Conservation (phyloP, 2,797 vertebrate species). For the Novumbra hubbsi region DNA sequence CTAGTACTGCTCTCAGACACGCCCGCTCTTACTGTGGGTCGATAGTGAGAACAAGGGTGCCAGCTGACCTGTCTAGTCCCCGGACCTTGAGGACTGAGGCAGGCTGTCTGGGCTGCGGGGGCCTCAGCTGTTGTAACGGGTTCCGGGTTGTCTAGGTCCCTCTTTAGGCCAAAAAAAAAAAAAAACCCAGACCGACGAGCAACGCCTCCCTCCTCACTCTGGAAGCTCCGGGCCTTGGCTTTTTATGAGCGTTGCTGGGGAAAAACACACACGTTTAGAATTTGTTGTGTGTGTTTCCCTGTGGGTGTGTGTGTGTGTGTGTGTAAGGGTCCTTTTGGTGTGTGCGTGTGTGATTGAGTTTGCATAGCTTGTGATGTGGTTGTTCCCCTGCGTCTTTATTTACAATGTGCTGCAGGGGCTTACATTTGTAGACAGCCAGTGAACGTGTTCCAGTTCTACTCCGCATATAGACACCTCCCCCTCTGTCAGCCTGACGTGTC, state of each 20-base stretch:
- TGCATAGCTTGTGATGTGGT: conserved; percentile 12
- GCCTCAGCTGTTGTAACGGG: conserved; percentile 41
- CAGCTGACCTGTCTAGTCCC: conserved; percentile 24
- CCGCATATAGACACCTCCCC: not conserved
- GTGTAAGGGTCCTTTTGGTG: not conserved
- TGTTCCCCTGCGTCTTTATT: not conserved
- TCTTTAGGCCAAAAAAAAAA: conserved; percentile 5
- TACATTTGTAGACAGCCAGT: not conserved
- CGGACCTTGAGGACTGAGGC: conserved; percentile 6
- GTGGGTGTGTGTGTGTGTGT: conserved; percentile 22
- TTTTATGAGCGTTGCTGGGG: conserved; percentile 36
- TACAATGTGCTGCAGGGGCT: not conserved
- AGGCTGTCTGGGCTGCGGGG: conserved; percentile 8
- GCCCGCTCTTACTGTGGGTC: conserved; percentile 2
- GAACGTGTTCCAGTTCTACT: not conserved
- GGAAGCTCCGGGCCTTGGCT: conserved; percentile 19
- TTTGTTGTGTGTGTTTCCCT: not conserved
- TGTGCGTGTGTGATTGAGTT: not conserved
- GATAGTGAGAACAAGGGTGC: conserved; percentile 21
- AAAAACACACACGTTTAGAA: not conserved
- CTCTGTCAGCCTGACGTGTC: not conserved
- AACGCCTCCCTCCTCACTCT: conserved; percentile 9
- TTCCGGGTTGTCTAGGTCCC: conserved; percentile 9
- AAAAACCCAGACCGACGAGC: conserved; percentile 22
- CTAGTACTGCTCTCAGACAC: not conserved